Percentiles rank a stretch among this genome's conserved stretches.
These are phyloP conservation scores for Monomorium pharaonis DNA, from an alignment of 1,140 invertebrate species.

Conservation along the genomic window DNA sequence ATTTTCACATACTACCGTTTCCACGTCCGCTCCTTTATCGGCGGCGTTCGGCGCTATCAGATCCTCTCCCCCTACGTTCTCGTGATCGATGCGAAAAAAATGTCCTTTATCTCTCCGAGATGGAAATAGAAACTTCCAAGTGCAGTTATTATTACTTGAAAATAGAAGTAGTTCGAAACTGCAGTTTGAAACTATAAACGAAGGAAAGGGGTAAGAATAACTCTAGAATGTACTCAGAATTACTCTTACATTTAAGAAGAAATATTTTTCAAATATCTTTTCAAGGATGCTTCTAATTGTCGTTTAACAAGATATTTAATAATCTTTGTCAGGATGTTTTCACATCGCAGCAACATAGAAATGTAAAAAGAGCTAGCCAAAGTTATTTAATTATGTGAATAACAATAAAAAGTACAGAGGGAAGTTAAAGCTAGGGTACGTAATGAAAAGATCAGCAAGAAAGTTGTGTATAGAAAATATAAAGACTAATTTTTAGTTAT, in stretches of 20 bases:
- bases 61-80: background rate
- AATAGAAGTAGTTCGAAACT: background rate
- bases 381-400: slow-evolving; percentile 43
- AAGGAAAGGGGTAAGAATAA: background rate
- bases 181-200: background rate
- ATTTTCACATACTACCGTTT: slow-evolving; percentile 27
- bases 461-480: slow-evolving; percentile 39
- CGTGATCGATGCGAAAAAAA: slow-evolving; percentile 3
- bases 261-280: background rate
- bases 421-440: slow-evolving; percentile 22
- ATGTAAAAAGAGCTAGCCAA: slow-evolving; percentile 15
- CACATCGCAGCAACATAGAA: background rate
- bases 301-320: slow-evolving; percentile 1
- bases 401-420: background rate
- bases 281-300: background rate
- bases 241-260: background rate
- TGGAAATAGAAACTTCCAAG: slow-evolving; percentile 5
- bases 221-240: background rate
- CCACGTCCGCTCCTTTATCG: slow-evolving; percentile 23
- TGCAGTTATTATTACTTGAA: background rate
- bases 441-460: slow-evolving; percentile 3
- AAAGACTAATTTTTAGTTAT: slow-evolving; percentile 51
- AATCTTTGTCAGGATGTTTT: slow-evolving; percentile 14
- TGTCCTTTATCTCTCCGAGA: background rate
- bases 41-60: background rate